phyloP scores from a whole-genome alignment of 2,797 vertebrate genomes.

The Micrastur ruficollis region DNA sequence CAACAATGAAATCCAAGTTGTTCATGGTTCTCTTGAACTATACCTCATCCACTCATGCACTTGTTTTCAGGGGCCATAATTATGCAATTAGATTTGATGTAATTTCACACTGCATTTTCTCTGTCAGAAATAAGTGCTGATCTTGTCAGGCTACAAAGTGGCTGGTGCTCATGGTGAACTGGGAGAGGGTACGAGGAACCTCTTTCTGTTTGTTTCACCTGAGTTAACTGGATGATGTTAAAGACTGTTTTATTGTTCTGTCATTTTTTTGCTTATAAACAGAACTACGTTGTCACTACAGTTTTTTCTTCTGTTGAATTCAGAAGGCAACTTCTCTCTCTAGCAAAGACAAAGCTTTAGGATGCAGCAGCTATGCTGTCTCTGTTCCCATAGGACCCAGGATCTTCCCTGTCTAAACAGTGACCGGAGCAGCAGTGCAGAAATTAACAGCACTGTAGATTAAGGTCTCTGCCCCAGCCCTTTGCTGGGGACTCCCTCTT shows the following conservation, averaged over 20 bases:
- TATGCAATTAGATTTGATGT: background rate
- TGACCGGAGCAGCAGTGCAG: rapidly evolving
- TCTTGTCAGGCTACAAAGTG: background rate
- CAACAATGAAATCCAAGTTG: background rate
- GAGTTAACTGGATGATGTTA: background rate
- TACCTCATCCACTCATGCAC: background rate
- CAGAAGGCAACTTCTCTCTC: background rate
- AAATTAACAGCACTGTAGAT: background rate
- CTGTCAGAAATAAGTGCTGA: background rate
- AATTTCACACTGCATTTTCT: background rate
- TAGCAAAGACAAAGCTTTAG: background rate
- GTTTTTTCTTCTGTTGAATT: background rate
- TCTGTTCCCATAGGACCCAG: background rate
- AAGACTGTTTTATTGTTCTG: background rate
- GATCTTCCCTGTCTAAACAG: background rate
- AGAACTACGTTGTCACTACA: background rate
- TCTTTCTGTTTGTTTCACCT: background rate
- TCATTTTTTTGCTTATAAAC: background rate
- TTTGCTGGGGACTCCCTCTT: background rate
- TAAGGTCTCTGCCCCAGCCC: background rate
- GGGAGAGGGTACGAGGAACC: background rate
- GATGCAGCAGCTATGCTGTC: background rate
- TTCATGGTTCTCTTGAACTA: background rate
- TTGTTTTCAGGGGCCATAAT: conserved; percentile 5
- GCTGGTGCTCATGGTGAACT: background rate